phyloP scores from a whole-genome alignment of 2,888 invertebrate genomes.

The Lepidocyrtoides sp. region DNA sequence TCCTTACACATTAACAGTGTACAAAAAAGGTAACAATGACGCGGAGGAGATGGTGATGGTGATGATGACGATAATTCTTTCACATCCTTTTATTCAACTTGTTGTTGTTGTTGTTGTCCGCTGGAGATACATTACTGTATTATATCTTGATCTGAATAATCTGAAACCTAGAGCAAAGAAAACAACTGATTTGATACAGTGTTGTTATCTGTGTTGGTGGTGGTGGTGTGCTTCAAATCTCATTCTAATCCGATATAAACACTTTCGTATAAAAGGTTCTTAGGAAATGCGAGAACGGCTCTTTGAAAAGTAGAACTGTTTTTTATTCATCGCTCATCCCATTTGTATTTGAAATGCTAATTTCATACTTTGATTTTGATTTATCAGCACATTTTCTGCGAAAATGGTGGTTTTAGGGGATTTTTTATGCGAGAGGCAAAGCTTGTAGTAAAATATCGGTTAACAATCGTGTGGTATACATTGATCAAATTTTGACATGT shows the following conservation, averaged over 20 bases:
- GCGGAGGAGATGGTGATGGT: constrained; percentile 8
- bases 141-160: background rate
- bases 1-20: constrained; percentile 71
- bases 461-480: constrained; percentile 12
- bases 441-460: constrained; percentile 22
- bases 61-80: constrained; percentile 62
- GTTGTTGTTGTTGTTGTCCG: background rate
- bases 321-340: background rate
- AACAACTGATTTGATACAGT: background rate
- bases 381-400: background rate
- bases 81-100: constrained; percentile 34
- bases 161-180: background rate
- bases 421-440: background rate
- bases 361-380: constrained; percentile 35
- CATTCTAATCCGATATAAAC: no score
- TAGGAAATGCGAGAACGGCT: background rate
- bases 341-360: background rate
- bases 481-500: constrained; percentile 38
- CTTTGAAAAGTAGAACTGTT: background rate
- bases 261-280: no score
- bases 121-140: constrained; percentile 21
- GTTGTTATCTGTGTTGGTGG: background rate
- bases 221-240: background rate
- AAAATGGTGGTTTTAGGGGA: background rate
- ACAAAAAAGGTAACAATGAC: constrained; percentile 75